phyloP scores from a whole-genome alignment of 2,113 vertebrate genomes.

The Sinocyclocheilus rhinocerous region DNA sequence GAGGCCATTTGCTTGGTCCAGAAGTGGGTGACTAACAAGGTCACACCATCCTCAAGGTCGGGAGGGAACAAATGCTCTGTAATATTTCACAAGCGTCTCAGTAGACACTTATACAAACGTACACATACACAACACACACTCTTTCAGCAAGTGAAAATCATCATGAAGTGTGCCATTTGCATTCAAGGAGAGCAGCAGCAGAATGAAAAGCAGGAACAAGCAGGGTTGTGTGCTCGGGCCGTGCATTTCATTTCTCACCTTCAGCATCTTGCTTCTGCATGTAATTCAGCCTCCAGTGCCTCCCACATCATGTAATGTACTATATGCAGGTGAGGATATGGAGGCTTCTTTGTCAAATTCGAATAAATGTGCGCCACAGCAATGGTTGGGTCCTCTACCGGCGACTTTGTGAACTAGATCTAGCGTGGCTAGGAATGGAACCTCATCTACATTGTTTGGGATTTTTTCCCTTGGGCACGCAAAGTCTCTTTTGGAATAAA shows the following conservation, averaged over 20 bases:
- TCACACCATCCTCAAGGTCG: slow-evolving; percentile 59
- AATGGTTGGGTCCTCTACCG: slow-evolving; percentile 13
- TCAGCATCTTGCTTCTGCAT: not conserved
- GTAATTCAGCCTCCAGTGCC: not conserved
- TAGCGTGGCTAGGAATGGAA: slow-evolving; percentile 29
- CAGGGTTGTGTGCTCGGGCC: not conserved
- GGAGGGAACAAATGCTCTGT: slow-evolving; percentile 40
- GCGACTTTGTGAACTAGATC: not conserved
- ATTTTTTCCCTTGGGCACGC: not conserved
- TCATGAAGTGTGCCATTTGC: slow-evolving; percentile 31
- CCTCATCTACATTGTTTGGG: slow-evolving; percentile 45
- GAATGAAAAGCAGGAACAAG: not conserved
- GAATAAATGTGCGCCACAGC: slow-evolving; percentile 1
- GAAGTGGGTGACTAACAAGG: slow-evolving; percentile 61
- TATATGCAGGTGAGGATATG: not conserved
- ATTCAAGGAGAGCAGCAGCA: slow-evolving; percentile 30
- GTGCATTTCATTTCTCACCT: slow-evolving; percentile 2
- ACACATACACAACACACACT: slow-evolving; percentile 8
- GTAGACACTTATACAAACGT: slow-evolving; percentile 18
- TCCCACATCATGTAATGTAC: not conserved
- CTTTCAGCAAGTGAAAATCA: slow-evolving; percentile 29
- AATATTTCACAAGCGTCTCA: slow-evolving; percentile 48
- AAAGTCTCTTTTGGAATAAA: not conserved
- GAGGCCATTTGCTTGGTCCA: slow-evolving; percentile 59
- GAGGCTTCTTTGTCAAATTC: slow-evolving; percentile 10